Conservation (phyloP, 1,140 invertebrate species). For the Drosophila pseudoananassae region DNA sequence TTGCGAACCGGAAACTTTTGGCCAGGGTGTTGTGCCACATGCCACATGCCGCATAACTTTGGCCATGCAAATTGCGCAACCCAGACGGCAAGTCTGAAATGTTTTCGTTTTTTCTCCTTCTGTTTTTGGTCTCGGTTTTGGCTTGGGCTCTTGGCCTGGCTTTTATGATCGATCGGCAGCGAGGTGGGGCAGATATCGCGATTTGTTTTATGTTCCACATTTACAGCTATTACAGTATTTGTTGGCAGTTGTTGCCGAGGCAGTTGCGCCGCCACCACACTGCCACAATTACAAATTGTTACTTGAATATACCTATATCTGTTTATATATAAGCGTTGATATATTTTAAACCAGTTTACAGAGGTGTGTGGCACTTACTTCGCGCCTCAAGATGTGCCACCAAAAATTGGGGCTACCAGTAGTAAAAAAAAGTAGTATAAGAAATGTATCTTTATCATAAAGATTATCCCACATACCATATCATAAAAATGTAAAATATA, state of each 20-base stretch:
- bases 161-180: constrained; percentile 77
- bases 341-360: constrained; percentile 72
- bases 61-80: constrained; percentile 77
- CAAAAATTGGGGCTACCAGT: neutral
- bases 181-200: constrained; percentile 70
- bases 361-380: constrained; percentile 36
- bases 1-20: constrained; percentile 69
- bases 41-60: constrained; percentile 61
- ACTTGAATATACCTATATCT: constrained; percentile 4
- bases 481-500: too few species aligned
- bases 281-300: constrained; percentile 73
- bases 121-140: constrained; percentile 28
- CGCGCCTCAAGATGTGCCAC: neutral
- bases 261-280: constrained; percentile 40
- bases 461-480: too few species aligned
- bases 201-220: constrained; percentile 81
- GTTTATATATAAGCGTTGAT: constrained; percentile 52
- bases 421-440: too few species aligned
- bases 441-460: too few species aligned
- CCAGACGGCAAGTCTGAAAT: constrained; percentile 52
- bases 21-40: constrained; percentile 58
- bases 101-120: constrained; percentile 47
- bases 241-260: constrained; percentile 31
- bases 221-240: constrained; percentile 64
- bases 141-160: constrained; percentile 22